phyloP scores from a whole-genome alignment of 2,113 vertebrate genomes.

The Coryphaenoides rupestris region DNA sequence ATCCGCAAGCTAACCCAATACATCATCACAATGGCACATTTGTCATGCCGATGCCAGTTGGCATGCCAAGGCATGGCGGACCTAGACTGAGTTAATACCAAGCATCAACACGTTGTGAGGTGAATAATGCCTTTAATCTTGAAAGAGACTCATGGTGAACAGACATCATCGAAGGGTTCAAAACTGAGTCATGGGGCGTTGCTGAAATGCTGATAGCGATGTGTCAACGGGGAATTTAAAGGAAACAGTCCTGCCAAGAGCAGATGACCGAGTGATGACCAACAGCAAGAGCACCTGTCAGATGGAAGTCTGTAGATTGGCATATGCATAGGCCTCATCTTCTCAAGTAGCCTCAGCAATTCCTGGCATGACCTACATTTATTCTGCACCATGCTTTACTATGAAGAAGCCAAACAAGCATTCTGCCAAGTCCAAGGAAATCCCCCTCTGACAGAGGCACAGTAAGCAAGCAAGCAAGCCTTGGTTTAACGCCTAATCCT shows the following conservation, averaged over 20 bases:
- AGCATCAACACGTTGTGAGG: no score
- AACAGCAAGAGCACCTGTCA: slow-evolving; percentile 8
- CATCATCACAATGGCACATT: no score
- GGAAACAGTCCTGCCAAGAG: not conserved
- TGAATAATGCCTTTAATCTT: no score
- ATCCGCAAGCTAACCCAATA: no score
- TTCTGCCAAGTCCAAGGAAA: slow-evolving; percentile 21
- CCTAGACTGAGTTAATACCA: no score
- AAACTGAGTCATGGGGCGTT: not conserved
- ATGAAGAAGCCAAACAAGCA: slow-evolving; percentile 18
- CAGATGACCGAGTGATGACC: not conserved
- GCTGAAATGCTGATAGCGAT: not conserved
- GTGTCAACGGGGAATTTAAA: not conserved
- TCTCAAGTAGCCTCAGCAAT: slow-evolving; percentile 36
- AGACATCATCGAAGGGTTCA: not conserved
- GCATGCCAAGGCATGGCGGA: no score
- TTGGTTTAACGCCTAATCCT: slow-evolving; percentile 15
- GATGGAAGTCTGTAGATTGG: not conserved
- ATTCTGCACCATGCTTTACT: slow-evolving; percentile 29
- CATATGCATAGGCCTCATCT: no score
- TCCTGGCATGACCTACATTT: slow-evolving; percentile 54
- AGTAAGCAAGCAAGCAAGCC: slow-evolving; percentile 18
- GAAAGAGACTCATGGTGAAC: no score
- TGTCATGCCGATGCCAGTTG: no score
- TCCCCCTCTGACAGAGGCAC: slow-evolving; percentile 1